Percentiles rank a stretch among this genome's conserved stretches.
Conservation (phyloP, 2,888 invertebrate genomes). For the Cryptus armator region DNA sequence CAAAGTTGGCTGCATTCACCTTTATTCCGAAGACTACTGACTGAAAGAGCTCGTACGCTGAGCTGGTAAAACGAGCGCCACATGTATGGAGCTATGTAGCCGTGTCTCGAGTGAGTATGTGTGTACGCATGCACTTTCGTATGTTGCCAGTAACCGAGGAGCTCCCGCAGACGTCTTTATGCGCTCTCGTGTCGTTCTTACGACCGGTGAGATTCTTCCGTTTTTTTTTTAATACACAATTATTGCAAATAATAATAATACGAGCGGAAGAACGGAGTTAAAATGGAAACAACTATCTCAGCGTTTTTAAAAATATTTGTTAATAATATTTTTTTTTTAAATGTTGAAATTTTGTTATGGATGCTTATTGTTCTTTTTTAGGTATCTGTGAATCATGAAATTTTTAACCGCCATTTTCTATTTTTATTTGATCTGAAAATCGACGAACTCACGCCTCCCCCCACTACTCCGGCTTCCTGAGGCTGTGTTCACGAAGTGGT, state of each 20-base stretch:
- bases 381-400: not conserved
- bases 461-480: slow-evolving; percentile 27
- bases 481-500: slow-evolving; percentile 52
- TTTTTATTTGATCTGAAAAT: slow-evolving; percentile 14
- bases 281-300: not conserved
- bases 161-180: slow-evolving; percentile 31
- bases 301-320: not conserved
- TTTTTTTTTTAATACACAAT: not conserved
- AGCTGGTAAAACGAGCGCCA: slow-evolving; percentile 13
- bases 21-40: slow-evolving; percentile 70
- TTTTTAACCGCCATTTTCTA: slow-evolving; percentile 41
- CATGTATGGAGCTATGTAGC: not conserved
- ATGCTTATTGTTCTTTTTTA: not conserved
- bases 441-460: not conserved
- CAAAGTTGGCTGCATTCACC: slow-evolving; percentile 72
- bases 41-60: slow-evolving; percentile 61
- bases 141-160: slow-evolving; percentile 17
- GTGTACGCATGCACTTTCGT: slow-evolving; percentile 35
- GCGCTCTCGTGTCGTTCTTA: not conserved
- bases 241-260: not conserved
- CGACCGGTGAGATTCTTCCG: not conserved
- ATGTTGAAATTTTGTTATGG: not conserved
- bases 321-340: not conserved
- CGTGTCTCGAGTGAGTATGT: slow-evolving; percentile 12
- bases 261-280: not conserved